These are phyloP conservation scores for Drosophila fulvimacula DNA, from an alignment of 2,888 invertebrate species.

Conservation along the genomic window DNA sequence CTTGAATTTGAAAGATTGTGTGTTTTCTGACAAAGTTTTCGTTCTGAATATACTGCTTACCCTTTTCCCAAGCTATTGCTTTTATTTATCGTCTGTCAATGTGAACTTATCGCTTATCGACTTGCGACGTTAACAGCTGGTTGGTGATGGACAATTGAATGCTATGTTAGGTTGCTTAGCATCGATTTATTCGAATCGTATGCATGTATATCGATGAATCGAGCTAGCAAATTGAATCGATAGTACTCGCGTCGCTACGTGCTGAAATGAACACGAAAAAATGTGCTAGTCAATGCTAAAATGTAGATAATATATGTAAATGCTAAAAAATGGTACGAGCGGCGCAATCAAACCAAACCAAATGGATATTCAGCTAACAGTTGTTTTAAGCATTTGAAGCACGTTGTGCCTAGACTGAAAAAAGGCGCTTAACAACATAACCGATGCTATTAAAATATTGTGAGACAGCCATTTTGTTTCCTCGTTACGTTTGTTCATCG, in stretches of 20 bases:
- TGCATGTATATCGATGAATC: conserved; percentile 26
- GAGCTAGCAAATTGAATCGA: conserved; percentile 15
- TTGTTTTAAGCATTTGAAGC: conserved; percentile 18
- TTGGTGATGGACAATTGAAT: conserved; percentile 21
- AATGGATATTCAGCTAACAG: conserved; percentile 36
- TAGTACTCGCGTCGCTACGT: conserved; percentile 59
- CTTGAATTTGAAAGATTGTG: neutral
- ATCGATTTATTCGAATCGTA: conserved; percentile 3
- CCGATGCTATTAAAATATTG: conserved; percentile 48
- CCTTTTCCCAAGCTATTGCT: conserved; percentile 27
- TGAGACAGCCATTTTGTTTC: conserved; percentile 83
- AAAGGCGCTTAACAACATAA: conserved; percentile 29
- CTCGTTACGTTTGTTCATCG: conserved; percentile 58
- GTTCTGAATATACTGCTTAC: conserved; percentile 18
- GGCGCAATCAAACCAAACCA: conserved; percentile 20
- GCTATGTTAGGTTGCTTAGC: conserved; percentile 3
- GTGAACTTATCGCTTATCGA: conserved; percentile 32
- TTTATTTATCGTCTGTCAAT: conserved; percentile 36
- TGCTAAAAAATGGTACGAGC: conserved; percentile 45
- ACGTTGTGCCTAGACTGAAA: conserved; percentile 17
- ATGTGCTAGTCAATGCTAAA: conserved; percentile 64
- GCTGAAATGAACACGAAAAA: conserved; percentile 59
- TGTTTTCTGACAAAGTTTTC: neutral
- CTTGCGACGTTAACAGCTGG: conserved; percentile 41
- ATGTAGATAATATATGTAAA: conserved; percentile 56